Conservation (phyloP, 1,140 invertebrate species). For the Drosophila sechellia region DNA sequence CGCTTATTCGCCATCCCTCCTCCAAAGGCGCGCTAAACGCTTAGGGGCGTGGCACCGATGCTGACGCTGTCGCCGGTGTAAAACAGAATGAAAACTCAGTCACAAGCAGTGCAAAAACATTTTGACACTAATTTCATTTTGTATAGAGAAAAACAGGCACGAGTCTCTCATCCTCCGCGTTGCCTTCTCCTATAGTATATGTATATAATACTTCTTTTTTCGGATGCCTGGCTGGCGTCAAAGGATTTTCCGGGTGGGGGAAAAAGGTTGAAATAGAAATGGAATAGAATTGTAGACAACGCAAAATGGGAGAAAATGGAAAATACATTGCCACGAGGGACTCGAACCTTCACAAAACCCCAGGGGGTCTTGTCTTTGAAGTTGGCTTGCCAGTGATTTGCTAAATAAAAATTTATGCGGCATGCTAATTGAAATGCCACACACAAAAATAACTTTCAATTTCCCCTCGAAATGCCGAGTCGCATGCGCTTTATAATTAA, state of each 20-base stretch:
- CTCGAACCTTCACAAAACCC: constrained; percentile 9
- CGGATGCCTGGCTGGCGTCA: constrained; percentile 63
- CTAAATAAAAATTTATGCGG: constrained; percentile 66
- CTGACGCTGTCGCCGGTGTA: constrained; percentile 63
- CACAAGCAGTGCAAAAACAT: constrained; percentile 79
- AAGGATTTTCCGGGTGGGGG: constrained; percentile 65
- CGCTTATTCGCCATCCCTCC: constrained; percentile 66
- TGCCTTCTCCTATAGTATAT: constrained; percentile 13
- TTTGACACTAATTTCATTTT: constrained; percentile 83
- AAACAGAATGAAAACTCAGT: constrained; percentile 82
- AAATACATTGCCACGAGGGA: constrained; percentile 69
- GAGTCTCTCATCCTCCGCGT: constrained; percentile 35
- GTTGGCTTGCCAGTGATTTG: constrained; percentile 62
- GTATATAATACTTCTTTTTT: constrained; percentile 29
- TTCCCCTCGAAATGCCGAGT: constrained; percentile 34
- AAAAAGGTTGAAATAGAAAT: constrained; percentile 79
- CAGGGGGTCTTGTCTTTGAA: constrained; percentile 63
- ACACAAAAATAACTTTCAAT: constrained; percentile 72
- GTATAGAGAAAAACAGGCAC: constrained; percentile 75
- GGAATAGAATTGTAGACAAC: constrained; percentile 77
- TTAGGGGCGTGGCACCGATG: constrained; percentile 69
- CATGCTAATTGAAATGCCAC: constrained; percentile 79
- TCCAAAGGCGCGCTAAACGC: constrained; percentile 76
- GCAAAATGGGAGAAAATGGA: constrained; percentile 62
- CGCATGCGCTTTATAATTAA: constrained; percentile 73